Evolutionary conservation across 2,888 invertebrate genomes (phyloP), one percentile per base, ranked within the genome.

Genomic region (Clepsis dumicolana): DNA sequence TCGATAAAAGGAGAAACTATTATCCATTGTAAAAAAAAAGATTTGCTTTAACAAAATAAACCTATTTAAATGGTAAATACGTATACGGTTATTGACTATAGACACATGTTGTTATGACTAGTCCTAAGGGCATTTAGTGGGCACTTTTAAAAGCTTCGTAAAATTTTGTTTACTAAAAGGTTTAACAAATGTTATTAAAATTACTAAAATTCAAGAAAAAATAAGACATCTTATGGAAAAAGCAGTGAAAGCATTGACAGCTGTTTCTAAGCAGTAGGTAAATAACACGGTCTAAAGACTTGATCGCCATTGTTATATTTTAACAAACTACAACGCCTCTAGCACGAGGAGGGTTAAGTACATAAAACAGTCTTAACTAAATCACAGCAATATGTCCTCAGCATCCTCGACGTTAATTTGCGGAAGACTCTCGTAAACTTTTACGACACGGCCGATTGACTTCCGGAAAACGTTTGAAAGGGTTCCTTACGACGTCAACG

Each of bases 391-490:
- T 82, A 84, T 84, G 80, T 73, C 50, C 68, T 72, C 72, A 65
- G 73, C 73, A 72, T 76, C 72, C 50, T 71, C 80, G 81, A 83
- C 86, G 85, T 89, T 90, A 89, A 90, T 89, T 88, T 82, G 84
- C 82, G 91, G 91, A 92, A 91, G 86, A 84, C 80, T 79, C 79
- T 90, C 91, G 88, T 93, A 89, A 93, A 92, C 73, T 89, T 93
- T 93, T 93, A 93, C 87, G 93, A 90, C 86, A 90, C 82, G 75
- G 77, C 74, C 86, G 79, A 87, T 83, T 80, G 85, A 88, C 86
- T 90, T 91, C 91, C 90, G 90, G 82, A 82, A 73, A 73, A 73
- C 76, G 73, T 76, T 70, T 71, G 73, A 74, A 91, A 88, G 90
- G 93, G 88, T 91, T 87, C 80, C 72, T 68, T 53, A 41, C 14